Base-by-base conservation (phyloP, 2,888 invertebrate species). In the Drosophila antonietae region DNA sequence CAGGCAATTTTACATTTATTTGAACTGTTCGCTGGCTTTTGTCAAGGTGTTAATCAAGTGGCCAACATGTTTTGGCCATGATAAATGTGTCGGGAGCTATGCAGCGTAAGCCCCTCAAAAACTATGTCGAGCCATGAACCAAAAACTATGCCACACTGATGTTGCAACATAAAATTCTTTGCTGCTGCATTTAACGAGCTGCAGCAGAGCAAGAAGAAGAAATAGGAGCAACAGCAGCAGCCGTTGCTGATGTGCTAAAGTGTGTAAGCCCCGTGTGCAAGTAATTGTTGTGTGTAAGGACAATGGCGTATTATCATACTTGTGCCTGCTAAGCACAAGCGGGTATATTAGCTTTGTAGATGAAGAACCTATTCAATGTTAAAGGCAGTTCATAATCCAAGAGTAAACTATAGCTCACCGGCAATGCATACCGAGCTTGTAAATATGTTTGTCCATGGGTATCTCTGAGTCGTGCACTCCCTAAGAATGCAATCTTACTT, bases 31-130 rank as follows among this genome's bases (percentile, higher is more conserved):
- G 53, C 67, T 55, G 52, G 75, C 62, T 65, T 71, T 68, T 49
- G 20, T 23, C 55, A 72, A 87, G 85, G 89, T 89, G 85, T 84
- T 84, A 83, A 84, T 84, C 88, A 83, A 83, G 81, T 67, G 83
- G 73, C 72, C 81, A 73, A 71, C 78, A 74, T 83, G 83, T 33
- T 83, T 71, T 28, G 73, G 69, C 52, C 75, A 75, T 87, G 73
- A 86, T 75, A 83, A 83, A 89, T 80, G 83, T 68, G 55, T 33
- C 23, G 53, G 60, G 14, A 12, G 62, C 31, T 44, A 43, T 39
- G 60, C 52, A 67, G 46, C 65, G 57, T 52, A 20, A 20, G 51
- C 51, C 12, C 18, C 61, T 83, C 14, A n/a, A 62, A 74, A 74
- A 68, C 55, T 80, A 49, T 86, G 86, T 51, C 18, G 51, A 51